These are phyloP conservation scores for Pollenia amentaria DNA, from an alignment of 2,888 invertebrate genomes.

Conservation along the genomic window DNA sequence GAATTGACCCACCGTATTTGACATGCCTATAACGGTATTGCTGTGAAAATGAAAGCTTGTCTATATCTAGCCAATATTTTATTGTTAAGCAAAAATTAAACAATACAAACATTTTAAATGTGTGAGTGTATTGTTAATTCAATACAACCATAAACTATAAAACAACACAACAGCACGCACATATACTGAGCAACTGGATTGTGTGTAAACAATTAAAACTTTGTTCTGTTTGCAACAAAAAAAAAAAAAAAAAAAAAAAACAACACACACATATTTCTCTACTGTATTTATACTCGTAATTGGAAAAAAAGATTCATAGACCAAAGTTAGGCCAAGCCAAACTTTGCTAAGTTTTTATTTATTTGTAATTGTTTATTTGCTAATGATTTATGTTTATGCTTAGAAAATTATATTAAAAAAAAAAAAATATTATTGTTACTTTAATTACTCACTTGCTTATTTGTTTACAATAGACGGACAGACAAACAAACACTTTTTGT, in stretches of 20 bases:
- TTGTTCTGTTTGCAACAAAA: conserved; percentile 32
- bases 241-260: neutral
- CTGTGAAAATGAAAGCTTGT: conserved; percentile 83
- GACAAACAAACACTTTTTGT: conserved; percentile 9
- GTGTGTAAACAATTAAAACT: conserved; percentile 28
- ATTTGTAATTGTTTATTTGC: conserved; percentile 31
- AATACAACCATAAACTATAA: neutral
- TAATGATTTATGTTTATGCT: conserved; percentile 22
- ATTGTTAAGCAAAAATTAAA: conserved; percentile 39
- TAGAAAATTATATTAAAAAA: conserved; percentile 24
- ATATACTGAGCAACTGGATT: neutral
- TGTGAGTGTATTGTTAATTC: conserved; percentile 3
- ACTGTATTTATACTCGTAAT: neutral
- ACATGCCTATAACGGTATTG: conserved; percentile 79
- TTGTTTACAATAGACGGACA: neutral
- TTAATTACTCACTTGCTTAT: conserved; percentile 18
- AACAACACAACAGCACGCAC: neutral
- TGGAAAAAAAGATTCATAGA: conserved; percentile 18
- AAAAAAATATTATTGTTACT: conserved; percentile 41
- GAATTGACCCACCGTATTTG: conserved; percentile 76
- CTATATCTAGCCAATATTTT: conserved; percentile 53
- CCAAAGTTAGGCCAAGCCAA: conserved; percentile 22
- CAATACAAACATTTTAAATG: neutral
- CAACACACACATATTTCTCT: neutral
- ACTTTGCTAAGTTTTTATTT: conserved; percentile 37